Base-by-base conservation (phyloP, 2,797 vertebrate genomes). In the Macroramphosus scolopax region DNA sequence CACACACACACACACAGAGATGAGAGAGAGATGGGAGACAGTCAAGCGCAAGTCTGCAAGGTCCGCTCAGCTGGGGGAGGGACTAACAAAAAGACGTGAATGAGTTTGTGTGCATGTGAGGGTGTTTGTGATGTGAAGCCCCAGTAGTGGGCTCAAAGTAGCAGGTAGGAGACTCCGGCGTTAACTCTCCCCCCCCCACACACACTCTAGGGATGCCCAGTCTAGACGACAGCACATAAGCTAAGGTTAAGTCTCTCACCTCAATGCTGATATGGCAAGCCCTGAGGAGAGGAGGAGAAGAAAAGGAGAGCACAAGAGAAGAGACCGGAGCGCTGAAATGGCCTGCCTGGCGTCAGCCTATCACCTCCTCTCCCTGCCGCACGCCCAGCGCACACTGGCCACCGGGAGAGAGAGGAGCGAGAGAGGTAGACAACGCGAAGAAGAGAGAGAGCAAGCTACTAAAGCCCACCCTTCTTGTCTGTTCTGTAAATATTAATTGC, bases 401-500 rank as follows among this genome's bases (percentile, higher is more conserved):
- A 75, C 72, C 77, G 38, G 69, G 82, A 77, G 69, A 75, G 77
- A 78, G 68, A 62, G 72, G 58, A 68, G 30, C 8, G 75, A 72
- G 76, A 53, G 78, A 80, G 69, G 54, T 42, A 68, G 74, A 66
- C 53, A 15, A 32, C 38, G 41, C 37, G 53, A 40, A 30, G 62
- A 22, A 25, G 81, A 81, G 73, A 84, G 82, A 20, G 75, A 80
- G 78, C 37, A 50, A 75, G 73, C 51, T 66, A 55, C 56, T 83
- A 71, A 83, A 90, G 90, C 89, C 92, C 92, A 91, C 91, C 92
- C 91, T 85, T 82, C 90, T 92, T 92, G 94, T 89, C 94, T 93
- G 88, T 91, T 93, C 93, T 92, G 93, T 93, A 97, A 96, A 96
- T 98, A 98, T 98, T 98, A 96, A 98, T 97, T 97, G 92, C 89